These are phyloP conservation scores for Molothrus aeneus DNA, from an alignment of 2,797 vertebrate genomes.

Conservation along the genomic window DNA sequence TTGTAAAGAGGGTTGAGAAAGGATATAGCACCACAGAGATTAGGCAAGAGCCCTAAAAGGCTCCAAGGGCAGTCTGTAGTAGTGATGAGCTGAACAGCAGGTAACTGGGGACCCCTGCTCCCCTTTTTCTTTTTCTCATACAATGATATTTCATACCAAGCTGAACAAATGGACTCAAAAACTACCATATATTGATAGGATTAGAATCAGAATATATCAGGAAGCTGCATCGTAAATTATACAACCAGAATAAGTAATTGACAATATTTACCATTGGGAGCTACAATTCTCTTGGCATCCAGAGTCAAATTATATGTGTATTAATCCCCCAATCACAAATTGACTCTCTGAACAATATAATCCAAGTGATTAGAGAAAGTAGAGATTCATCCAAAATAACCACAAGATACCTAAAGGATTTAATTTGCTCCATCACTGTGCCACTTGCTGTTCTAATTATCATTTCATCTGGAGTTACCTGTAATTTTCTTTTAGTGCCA, in stretches of 20 bases:
- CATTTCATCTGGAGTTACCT: constrained; percentile 69
- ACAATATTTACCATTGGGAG: constrained; percentile 46
- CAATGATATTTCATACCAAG: background rate
- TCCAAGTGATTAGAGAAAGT: constrained; percentile 62
- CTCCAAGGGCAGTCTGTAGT: background rate
- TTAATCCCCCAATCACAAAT: constrained; percentile 58
- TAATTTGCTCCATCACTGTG: constrained; percentile 57
- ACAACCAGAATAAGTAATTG: constrained; percentile 22
- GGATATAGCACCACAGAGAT: constrained; percentile 41
- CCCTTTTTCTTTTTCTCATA: background rate
- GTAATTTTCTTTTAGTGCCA: constrained; percentile 72
- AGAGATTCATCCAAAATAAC: constrained; percentile 72
- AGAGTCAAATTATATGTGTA: constrained; percentile 63
- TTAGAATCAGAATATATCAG: constrained; percentile 30
- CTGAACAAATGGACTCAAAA: constrained; percentile 38
- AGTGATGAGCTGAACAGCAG: constrained; percentile 17
- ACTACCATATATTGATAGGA: background rate
- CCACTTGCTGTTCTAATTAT: constrained; percentile 73
- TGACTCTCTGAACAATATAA: constrained; percentile 50
- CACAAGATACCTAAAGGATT: constrained; percentile 63
- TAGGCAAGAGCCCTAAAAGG: constrained; percentile 31
- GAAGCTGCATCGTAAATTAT: background rate
- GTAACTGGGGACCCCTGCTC: background rate
- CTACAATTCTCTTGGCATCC: constrained; percentile 58
- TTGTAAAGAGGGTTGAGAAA: constrained; percentile 43